Conservation (phyloP, 2,888 invertebrate genomes). For the Eupithecia dodoneata region DNA sequence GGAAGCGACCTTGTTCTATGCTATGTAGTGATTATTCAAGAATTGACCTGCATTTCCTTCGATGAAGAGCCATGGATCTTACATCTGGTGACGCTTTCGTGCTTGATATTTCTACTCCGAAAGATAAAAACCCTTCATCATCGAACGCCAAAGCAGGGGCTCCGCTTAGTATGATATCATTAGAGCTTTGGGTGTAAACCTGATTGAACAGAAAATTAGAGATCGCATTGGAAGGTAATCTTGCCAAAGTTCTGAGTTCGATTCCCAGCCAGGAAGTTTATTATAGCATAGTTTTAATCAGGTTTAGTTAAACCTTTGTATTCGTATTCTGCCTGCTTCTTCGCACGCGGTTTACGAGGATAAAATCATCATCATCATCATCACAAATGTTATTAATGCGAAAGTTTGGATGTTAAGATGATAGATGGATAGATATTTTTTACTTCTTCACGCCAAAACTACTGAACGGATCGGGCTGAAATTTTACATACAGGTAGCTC, state of each 20-base stretch:
- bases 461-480: too few species aligned
- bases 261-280: background rate
- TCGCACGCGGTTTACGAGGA: too few species aligned
- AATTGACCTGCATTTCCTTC: conserved; percentile 73
- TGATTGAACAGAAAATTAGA: conserved; percentile 46
- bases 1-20: too few species aligned
- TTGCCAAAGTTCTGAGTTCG: background rate
- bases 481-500: too few species aligned
- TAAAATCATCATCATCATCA: too few species aligned
- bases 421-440: too few species aligned
- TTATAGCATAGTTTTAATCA: too few species aligned
- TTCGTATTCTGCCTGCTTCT: too few species aligned
- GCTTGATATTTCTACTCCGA: conserved; percentile 71
- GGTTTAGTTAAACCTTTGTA: too few species aligned
- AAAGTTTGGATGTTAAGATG: too few species aligned
- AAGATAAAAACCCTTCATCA: conserved; percentile 61
- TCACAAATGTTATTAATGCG: too few species aligned
- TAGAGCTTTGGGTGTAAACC: conserved; percentile 74
- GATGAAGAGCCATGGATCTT: conserved; percentile 53
- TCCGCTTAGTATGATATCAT: conserved; percentile 67
- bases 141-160: conserved; percentile 61
- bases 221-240: background rate
- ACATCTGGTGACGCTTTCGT: conserved; percentile 67
- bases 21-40: background rate
- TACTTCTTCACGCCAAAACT: too few species aligned